Evolutionary conservation across 2,113 vertebrate genomes (phyloP).

Genomic region (Tenebrosternarchus preto): DNA sequence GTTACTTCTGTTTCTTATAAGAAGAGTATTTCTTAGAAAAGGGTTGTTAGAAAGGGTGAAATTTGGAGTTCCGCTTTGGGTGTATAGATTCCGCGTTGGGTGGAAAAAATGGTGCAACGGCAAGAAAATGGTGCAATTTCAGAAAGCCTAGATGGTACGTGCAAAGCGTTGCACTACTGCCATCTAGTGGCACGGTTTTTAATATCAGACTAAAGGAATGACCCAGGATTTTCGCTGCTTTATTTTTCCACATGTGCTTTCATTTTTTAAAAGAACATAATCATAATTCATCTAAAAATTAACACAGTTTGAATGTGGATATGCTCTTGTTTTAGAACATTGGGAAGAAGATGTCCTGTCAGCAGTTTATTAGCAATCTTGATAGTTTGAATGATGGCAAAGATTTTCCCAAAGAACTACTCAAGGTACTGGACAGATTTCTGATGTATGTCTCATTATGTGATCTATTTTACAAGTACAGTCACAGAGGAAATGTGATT

Average conservation of each 20-base stretch:
- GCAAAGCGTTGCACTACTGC: conserved; percentile 6
- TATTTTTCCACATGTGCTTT: neutral
- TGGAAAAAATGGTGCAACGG: neutral
- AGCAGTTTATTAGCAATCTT: conserved; percentile 93
- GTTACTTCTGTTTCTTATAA: neutral
- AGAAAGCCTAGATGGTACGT: conserved; percentile 1
- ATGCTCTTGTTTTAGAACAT: conserved; percentile 82
- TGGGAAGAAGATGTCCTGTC: conserved; percentile 97
- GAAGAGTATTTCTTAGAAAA: neutral
- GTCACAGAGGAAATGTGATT: too few relatives aligned
- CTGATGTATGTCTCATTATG: neutral
- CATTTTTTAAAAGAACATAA: neutral
- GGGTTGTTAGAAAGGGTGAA: neutral
- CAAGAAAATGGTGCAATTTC: conserved; percentile 18
- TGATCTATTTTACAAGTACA: too few relatives aligned
- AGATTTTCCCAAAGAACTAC: conserved; percentile 92
- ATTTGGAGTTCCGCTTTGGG: neutral
- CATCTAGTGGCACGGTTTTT: conserved; percentile 36
- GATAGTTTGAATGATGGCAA: conserved; percentile 91
- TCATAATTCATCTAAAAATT: neutral
- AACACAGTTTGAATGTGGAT: neutral
- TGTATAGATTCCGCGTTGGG: neutral
- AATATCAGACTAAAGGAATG: neutral
- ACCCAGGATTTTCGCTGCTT: neutral
- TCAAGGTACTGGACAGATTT: conserved; percentile 81